A percentile compares a stretch with the other conserved stretches of the same genome.
Evolutionary conservation across 2,113 vertebrate species (phyloP).

Genomic region (Zeus faber): DNA sequence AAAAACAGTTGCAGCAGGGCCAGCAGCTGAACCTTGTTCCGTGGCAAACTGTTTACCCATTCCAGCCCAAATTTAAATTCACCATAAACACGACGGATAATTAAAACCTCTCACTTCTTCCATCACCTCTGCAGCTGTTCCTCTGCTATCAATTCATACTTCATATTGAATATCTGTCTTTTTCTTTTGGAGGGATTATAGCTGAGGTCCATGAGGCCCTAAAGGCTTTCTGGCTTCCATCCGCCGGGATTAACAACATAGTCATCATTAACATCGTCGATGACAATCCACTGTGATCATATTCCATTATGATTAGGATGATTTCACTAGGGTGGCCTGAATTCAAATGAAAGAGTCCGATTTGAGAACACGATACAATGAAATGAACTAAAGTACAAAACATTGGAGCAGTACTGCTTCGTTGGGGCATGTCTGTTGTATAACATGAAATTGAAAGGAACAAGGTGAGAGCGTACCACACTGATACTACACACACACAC

Average conservation of each 20-base stretch:
- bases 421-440: no score
- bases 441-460: no score
- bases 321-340: no score
- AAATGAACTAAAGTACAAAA: no score
- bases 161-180: neutral
- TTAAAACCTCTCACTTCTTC: neutral
- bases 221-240: constrained; percentile 25
- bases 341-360: no score
- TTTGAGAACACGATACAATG: no score
- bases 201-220: constrained; percentile 41
- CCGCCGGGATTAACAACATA: neutral
- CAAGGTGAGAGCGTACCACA: no score
- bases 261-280: neutral
- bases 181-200: neutral
- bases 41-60: constrained; percentile 26
- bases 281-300: neutral
- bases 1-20: no score
- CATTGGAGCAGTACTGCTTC: no score
- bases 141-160: constrained; percentile 3
- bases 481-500: no score
- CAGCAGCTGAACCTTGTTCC: constrained; percentile 32
- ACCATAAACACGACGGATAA: constrained; percentile 11
- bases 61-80: constrained; percentile 26
- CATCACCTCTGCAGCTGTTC: constrained; percentile 16
- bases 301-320: neutral